Conservation (phyloP, 2,113 vertebrate species). For the Bostrychus sinensis region DNA sequence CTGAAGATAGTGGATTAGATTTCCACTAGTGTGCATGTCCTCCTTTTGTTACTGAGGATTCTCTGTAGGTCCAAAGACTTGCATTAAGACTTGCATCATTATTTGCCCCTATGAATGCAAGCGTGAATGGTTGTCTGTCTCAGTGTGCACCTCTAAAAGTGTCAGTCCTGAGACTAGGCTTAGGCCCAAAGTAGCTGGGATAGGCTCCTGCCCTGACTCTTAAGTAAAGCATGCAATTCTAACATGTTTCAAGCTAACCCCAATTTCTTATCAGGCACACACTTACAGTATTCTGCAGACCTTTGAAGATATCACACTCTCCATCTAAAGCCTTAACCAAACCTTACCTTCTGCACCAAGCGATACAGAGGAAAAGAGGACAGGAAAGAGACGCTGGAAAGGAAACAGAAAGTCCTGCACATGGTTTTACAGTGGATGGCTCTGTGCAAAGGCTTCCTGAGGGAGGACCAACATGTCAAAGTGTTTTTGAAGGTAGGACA, state of each 20-base stretch:
- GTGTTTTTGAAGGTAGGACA: slow-evolving; percentile 91
- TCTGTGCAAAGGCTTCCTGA: slow-evolving; percentile 89
- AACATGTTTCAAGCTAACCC: background rate
- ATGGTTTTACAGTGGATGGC: slow-evolving; percentile 93
- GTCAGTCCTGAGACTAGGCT: no score
- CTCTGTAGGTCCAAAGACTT: no score
- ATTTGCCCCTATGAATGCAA: no score
- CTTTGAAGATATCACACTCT: background rate
- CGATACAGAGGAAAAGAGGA: slow-evolving; percentile 87
- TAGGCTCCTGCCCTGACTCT: no score
- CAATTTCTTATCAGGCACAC: background rate
- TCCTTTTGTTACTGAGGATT: no score
- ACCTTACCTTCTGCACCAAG: slow-evolving; percentile 90
- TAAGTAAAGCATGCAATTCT: background rate
- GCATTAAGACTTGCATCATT: no score
- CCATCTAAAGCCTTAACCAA: slow-evolving; percentile 83
- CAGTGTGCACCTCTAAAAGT: no score
- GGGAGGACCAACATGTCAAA: slow-evolving; percentile 91
- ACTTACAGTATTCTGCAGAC: background rate
- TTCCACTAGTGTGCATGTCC: no score
- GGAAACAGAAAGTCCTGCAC: slow-evolving; percentile 92
- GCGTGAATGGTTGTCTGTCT: no score
- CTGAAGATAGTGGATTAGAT: background rate
- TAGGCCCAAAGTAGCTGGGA: no score
- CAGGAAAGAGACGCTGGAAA: slow-evolving; percentile 83